A percentile compares a stretch with the other conserved stretches of the same genome.
Conservation (phyloP, 2,888 invertebrate species). For the Balanococcus diminutus region DNA sequence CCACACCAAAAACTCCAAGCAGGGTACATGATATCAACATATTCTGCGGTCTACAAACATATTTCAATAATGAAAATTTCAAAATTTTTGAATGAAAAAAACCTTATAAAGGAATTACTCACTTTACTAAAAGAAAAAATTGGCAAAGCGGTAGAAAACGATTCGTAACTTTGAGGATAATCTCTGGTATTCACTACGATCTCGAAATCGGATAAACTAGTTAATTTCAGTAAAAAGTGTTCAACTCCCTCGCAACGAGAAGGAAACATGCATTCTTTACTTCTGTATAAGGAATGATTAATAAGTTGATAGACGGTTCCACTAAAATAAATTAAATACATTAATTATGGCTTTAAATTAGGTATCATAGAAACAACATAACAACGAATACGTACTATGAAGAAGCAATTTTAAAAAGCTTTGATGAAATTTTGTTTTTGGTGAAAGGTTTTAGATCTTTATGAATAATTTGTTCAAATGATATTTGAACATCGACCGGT, state of each 20-base stretch:
- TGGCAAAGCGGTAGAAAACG: conserved; percentile 71
- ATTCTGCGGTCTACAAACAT: conserved; percentile 70
- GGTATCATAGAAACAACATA: background rate
- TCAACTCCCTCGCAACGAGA: conserved; percentile 89
- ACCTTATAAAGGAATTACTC: too few species aligned
- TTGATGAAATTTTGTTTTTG: conserved; percentile 71
- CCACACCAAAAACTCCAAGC: conserved; percentile 99
- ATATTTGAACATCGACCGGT: background rate
- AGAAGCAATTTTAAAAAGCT: conserved; percentile 69
- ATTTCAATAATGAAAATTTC: conserved; percentile 46
- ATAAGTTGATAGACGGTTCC: conserved; percentile 76
- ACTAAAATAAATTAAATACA: conserved; percentile 33
- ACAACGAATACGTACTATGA: conserved; percentile 61
- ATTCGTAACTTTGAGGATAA: conserved; percentile 84
- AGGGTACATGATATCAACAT: conserved; percentile 91
- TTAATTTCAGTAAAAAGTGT: conserved; percentile 77
- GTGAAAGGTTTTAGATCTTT: conserved; percentile 73
- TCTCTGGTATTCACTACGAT: conserved; percentile 88
- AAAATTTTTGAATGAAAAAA: background rate
- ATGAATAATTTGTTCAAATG: conserved; percentile 23
- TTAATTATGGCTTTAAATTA: background rate
- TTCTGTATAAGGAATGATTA: conserved; percentile 78
- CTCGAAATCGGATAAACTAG: conserved; percentile 81
- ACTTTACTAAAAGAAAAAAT: conserved; percentile 97
- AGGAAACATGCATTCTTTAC: conserved; percentile 88